phyloP scores from a whole-genome alignment of 2,113 vertebrate species.

The Megalops atlanticus region DNA sequence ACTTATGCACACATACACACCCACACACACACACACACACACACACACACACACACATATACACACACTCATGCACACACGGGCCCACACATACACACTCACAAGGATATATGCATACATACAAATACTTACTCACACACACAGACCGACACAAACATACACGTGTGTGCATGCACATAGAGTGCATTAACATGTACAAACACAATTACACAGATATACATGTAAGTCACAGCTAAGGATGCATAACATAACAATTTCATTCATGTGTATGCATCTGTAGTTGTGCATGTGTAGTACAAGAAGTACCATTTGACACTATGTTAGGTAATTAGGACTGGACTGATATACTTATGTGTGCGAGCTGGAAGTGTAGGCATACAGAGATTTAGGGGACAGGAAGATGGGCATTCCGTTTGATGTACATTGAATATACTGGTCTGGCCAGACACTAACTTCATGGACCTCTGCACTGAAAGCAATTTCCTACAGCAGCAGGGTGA shows the following conservation, averaged over 20 bases:
- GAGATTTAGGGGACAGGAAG: not conserved
- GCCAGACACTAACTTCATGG: conserved; percentile 58
- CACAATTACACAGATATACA: too few species aligned
- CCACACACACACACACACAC: not conserved
- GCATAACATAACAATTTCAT: not conserved
- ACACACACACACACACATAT: not conserved
- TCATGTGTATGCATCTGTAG: not conserved
- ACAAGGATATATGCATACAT: too few species aligned
- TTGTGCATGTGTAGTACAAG: not conserved
- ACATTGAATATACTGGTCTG: conserved; percentile 38
- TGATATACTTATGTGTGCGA: too few species aligned
- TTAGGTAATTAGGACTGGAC: not conserved
- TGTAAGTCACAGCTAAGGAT: not conserved
- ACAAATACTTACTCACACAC: too few species aligned
- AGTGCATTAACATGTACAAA: too few species aligned
- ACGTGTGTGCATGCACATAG: not conserved
- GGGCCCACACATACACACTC: too few species aligned
- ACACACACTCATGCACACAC: not conserved
- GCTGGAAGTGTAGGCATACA: too few species aligned
- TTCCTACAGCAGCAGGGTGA: conserved; percentile 73
- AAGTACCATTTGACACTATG: not conserved
- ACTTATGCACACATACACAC: not conserved
- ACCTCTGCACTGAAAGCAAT: conserved; percentile 69
- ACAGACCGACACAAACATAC: too few species aligned
- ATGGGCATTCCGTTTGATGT: not conserved